Conservation (phyloP, 2,888 invertebrate genomes). For the Rhamnusium bicolor region DNA sequence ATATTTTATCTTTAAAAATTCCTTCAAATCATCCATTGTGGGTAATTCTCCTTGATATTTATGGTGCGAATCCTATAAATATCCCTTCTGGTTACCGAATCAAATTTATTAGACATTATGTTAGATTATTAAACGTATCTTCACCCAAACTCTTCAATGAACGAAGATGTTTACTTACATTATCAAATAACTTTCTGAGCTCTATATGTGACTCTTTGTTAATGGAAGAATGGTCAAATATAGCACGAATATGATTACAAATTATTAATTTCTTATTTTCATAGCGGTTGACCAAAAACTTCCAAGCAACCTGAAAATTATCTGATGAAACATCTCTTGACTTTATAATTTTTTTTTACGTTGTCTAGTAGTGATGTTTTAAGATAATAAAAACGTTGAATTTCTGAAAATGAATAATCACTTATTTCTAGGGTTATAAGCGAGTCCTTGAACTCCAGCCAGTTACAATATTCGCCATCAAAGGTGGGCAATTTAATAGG, state of each 20-base stretch:
- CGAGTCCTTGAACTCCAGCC: background rate
- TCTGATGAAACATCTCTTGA: background rate
- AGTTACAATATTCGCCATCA: background rate
- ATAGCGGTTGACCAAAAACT: background rate
- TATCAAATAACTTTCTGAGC: background rate
- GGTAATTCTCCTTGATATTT: background rate
- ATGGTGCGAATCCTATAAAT: background rate
- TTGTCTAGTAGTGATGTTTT: background rate
- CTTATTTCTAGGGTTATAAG: background rate
- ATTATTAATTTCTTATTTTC: background rate
- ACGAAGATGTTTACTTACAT: background rate
- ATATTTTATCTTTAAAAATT: background rate
- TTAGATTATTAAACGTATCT: background rate
- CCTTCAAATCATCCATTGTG: background rate
- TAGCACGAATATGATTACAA: background rate
- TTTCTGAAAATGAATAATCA: background rate
- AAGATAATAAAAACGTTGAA: background rate
- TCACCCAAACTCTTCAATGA: background rate
- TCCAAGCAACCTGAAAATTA: background rate
- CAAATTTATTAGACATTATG: background rate
- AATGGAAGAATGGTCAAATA: background rate
- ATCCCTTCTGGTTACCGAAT: background rate
- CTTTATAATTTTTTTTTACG: background rate
- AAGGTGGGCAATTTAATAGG: background rate
- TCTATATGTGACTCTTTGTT: slow-evolving; percentile 3